Conservation (phyloP, 2,888 invertebrate species). For the Lasioglossum oenotherae region DNA sequence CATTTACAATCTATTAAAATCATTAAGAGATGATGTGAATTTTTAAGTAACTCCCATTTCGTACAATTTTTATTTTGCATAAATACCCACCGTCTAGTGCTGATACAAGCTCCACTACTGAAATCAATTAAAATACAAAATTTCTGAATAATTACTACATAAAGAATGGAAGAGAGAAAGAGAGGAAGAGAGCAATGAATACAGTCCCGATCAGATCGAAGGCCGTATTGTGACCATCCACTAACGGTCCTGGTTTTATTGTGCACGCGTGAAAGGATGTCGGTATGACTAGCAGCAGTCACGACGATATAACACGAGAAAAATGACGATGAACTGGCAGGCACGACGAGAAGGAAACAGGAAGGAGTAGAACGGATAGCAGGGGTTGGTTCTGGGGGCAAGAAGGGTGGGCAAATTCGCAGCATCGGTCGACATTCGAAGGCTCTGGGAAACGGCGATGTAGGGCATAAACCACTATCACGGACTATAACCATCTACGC, state of each 20-base stretch:
- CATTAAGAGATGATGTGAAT: no score
- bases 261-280: conserved; percentile 42
- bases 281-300: conserved; percentile 40
- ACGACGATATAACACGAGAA: conserved; percentile 49
- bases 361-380: conserved; percentile 1
- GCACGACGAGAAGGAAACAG: conserved; percentile 20
- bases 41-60: no score
- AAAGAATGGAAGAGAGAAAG: background rate
- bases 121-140: background rate
- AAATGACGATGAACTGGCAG: conserved; percentile 58
- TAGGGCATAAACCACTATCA: conserved; percentile 77
- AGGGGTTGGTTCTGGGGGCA: background rate
- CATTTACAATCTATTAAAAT: no score
- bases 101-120: no score
- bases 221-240: conserved; percentile 31
- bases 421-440: conserved; percentile 64
- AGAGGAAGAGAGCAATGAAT: conserved; percentile 25
- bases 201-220: conserved; percentile 30
- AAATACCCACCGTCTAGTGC: no score
- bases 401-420: conserved; percentile 49
- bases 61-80: no score
- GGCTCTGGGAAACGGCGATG: conserved; percentile 66
- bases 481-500: conserved; percentile 76
- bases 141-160: background rate
- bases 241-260: conserved; percentile 58